Evolutionary conservation across 1,140 invertebrate species (phyloP).

Genomic region (Thrips palmi): DNA sequence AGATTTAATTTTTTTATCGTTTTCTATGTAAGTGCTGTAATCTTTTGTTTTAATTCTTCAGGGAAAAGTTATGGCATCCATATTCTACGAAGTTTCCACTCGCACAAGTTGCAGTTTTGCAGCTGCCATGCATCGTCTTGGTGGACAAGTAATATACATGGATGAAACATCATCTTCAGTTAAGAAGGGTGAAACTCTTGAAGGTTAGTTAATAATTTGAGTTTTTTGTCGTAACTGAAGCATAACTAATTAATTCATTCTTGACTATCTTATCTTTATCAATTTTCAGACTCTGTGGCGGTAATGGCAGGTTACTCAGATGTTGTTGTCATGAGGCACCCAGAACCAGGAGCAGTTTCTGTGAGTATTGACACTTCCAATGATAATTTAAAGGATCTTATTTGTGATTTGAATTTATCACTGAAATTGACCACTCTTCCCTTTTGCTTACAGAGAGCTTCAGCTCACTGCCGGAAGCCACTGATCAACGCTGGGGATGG

Average conservation of each 20-base stretch:
- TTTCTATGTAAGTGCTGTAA: constrained; percentile 6
- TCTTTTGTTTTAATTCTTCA: constrained; percentile 20
- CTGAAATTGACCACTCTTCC: not conserved
- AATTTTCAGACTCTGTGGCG: constrained; percentile 48
- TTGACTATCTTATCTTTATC: constrained; percentile 3
- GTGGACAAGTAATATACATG: constrained; percentile 78
- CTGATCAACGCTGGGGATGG: constrained; percentile 97
- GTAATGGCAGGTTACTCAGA: constrained; percentile 79
- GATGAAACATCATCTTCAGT: constrained; percentile 79
- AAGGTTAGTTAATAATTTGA: constrained; percentile 32
- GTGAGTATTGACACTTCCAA: no score
- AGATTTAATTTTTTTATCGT: constrained; percentile 7
- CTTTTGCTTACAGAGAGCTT: constrained; percentile 42
- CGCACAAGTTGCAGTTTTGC: constrained; percentile 90
- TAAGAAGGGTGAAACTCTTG: constrained; percentile 90
- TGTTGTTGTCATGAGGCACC: constrained; percentile 86
- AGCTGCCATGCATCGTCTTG: constrained; percentile 88
- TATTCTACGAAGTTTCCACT: constrained; percentile 96
- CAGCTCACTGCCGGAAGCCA: constrained; percentile 65
- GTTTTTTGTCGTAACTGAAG: not conserved
- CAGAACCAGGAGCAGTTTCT: constrained; percentile 72
- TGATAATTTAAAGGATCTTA: not conserved
- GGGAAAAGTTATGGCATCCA: constrained; percentile 86
- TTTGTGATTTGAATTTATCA: constrained; percentile 3
- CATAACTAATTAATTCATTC: not conserved